Base-by-base conservation (phyloP, 37 sponge, comb jelly and placozoan genomes). In the Chondrosia reniformis region DNA sequence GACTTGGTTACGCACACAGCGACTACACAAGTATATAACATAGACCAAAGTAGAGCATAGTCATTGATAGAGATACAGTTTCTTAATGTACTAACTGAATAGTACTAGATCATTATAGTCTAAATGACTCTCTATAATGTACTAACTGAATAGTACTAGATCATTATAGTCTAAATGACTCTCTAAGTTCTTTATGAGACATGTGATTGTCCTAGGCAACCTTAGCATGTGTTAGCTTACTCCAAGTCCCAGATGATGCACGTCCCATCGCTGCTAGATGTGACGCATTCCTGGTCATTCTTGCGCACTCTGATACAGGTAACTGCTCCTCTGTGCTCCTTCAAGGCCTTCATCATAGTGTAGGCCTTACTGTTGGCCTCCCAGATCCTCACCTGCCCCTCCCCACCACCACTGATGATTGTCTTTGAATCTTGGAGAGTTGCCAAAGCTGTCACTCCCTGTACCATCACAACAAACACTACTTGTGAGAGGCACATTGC, bases 381-480 rank as follows among this genome's bases (percentile, higher is more conserved):
- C 99, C 99, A 98, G 41, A 98, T 84, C 9, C 99, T 59, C 46
- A 98, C 99, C 88, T 98, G 96, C 0, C 99, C 99, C 75, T 98
- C 99, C 21, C 96, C 99, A 40, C 99, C 99, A 22, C 99, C 99
- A 85, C 96, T 95, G 61, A 98, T 79, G 45, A 98, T 57, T 22
- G 85, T 69, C 0, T 52, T 43, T 74, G 82, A 83, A 44, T 90
- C 80, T 22, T 84, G 87, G 15, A 91, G 87, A 45, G 89, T 84
- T 21, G 96, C 90, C 33, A 95, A 40, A 4, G 99, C 96, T 41
- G 99, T 95, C 38, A 93, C 99, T 15, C 99, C 99, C 94, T 95
- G 64, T 27, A 40, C 19, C 28, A 45, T 63, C 37, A 3, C 27
- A 39, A 63, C 74, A 41, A 1, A 12, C 2, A 73, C 30, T 36